Percentiles rank a stretch among this genome's conserved stretches.
Conservation (phyloP, 2,888 invertebrate genomes). For the Lapara coniferarum region DNA sequence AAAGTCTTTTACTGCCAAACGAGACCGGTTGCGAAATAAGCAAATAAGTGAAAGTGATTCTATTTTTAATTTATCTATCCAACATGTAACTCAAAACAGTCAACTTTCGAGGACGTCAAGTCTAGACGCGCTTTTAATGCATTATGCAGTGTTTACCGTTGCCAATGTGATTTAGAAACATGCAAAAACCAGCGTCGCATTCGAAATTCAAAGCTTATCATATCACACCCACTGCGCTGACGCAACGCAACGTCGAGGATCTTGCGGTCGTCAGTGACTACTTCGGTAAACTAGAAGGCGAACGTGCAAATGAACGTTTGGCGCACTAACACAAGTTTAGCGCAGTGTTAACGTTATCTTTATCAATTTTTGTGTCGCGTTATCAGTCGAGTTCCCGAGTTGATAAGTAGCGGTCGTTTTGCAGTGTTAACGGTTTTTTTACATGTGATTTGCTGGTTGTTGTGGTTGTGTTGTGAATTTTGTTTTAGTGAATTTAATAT, state of each 20-base stretch:
- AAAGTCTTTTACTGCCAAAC: not conserved
- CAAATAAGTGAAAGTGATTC: conserved; percentile 2
- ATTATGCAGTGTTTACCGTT: conserved; percentile 22
- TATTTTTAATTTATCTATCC: not conserved
- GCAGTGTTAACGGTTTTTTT: conserved; percentile 6
- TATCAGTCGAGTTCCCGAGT: conserved; percentile 24
- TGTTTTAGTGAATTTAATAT: conserved; percentile 21
- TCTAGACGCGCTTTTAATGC: conserved; percentile 18
- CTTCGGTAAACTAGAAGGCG: conserved; percentile 6
- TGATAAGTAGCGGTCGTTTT: conserved; percentile 19
- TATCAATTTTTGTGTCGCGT: conserved; percentile 6
- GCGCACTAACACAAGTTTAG: not conserved
- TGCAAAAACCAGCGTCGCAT: conserved; percentile 24
- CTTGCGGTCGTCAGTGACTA: conserved; percentile 10
- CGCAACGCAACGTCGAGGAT: conserved; percentile 28
- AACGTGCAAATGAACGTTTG: conserved; percentile 3
- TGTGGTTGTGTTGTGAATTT: conserved; percentile 29
- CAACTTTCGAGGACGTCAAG: conserved; percentile 21
- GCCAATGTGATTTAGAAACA: conserved; percentile 26
- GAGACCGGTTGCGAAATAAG: not conserved
- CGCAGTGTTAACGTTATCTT: conserved; percentile 12
- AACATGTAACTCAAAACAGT: not conserved
- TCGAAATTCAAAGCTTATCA: conserved; percentile 28
- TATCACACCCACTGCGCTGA: conserved; percentile 28
- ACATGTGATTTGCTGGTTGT: conserved; percentile 30